Evolutionary conservation across 2,113 vertebrate species (phyloP).

Genomic region (Isurus oxyrinchus): DNA sequence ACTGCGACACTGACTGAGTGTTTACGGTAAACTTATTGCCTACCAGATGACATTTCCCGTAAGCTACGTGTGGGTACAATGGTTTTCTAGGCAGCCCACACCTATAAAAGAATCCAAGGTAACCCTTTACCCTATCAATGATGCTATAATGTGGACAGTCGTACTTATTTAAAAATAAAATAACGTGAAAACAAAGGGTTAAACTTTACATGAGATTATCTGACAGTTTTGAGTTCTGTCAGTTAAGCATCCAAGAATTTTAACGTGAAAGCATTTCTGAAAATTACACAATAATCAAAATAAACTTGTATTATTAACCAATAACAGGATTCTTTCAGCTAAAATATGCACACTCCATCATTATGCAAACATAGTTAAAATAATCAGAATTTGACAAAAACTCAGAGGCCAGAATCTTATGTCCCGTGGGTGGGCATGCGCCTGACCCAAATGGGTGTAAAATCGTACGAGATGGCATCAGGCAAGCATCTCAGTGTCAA

Average conservation of each 20-base stretch:
- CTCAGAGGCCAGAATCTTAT: too few species aligned
- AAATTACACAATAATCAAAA: background rate
- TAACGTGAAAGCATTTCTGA: background rate
- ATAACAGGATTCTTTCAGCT: background rate
- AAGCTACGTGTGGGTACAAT: conserved; percentile 54
- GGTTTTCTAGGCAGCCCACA: conserved; percentile 31
- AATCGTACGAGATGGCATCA: too few species aligned
- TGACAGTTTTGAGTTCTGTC: background rate
- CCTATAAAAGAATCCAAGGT: conserved; percentile 19
- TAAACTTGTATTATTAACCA: background rate
- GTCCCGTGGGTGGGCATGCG: too few species aligned
- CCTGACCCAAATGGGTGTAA: too few species aligned
- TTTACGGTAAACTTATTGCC: conserved; percentile 62
- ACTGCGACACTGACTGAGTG: conserved; percentile 50
- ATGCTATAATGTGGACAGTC: background rate
- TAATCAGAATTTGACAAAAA: background rate
- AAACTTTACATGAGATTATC: background rate
- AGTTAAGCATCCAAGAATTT: background rate
- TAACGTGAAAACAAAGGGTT: background rate
- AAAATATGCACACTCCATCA: background rate
- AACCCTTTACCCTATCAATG: background rate
- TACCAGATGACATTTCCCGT: conserved; percentile 62
- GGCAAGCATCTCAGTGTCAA: too few species aligned
- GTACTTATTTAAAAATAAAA: background rate
- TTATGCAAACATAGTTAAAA: background rate